These are phyloP conservation scores for Matsumurasca onukii DNA, from an alignment of 1,140 invertebrate genomes.

Conservation along the genomic window DNA sequence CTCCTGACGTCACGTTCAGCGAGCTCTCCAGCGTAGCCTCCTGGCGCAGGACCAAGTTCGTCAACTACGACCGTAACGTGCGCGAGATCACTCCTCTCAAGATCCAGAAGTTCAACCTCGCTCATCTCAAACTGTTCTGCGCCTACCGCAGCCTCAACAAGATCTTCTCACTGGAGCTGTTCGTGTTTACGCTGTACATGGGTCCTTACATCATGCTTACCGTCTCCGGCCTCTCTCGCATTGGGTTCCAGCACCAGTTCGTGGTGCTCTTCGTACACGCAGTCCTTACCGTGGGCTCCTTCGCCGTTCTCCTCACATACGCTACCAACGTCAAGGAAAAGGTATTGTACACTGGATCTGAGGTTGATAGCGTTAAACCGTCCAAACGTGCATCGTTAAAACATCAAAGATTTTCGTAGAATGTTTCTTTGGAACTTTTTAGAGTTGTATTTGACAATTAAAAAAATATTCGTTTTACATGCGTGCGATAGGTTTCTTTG, in stretches of 20 bases:
- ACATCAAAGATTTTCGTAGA: no score
- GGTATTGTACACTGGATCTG: no score
- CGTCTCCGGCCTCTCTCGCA: not conserved
- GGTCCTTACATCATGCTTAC: not conserved
- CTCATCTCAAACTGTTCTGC: not conserved
- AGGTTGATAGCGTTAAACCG: no score
- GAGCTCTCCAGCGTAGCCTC: not conserved
- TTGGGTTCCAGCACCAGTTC: not conserved
- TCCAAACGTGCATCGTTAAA: no score
- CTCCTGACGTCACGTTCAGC: conserved; percentile 2
- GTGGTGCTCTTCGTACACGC: not conserved
- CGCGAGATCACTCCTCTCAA: not conserved
- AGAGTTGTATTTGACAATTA: no score
- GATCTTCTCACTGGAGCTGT: not conserved
- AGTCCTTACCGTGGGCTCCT: not conserved
- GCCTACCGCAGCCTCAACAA: not conserved
- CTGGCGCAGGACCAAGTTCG: not conserved
- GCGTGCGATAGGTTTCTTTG: no score
- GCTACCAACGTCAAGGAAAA: conserved; percentile 6
- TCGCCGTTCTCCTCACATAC: not conserved
- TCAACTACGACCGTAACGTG: not conserved
- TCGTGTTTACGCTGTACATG: not conserved
- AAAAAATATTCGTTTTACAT: no score
- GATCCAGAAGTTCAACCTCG: conserved; percentile 3
- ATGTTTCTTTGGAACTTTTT: no score